These are phyloP conservation scores for Drosophila robusta DNA, from an alignment of 2,888 invertebrate genomes.

Conservation along the genomic window DNA sequence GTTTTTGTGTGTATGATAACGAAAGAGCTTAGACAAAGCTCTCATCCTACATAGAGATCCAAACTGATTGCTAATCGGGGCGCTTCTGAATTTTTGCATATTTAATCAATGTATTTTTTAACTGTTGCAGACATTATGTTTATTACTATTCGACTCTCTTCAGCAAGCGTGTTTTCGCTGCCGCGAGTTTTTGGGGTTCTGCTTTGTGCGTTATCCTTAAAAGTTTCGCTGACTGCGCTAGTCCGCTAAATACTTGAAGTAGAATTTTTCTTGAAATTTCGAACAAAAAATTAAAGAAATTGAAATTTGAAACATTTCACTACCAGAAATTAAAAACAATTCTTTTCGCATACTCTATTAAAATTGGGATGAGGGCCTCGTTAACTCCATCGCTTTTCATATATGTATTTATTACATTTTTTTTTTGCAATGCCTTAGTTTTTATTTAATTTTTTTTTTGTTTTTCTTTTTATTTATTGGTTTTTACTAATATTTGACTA, in stretches of 20 bases:
- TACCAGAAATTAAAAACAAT: background rate
- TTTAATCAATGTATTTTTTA: background rate
- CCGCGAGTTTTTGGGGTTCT: background rate
- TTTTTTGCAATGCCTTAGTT: conserved; percentile 45
- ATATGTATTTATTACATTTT: conserved; percentile 9
- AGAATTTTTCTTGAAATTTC: too few species aligned
- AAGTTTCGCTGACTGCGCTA: background rate
- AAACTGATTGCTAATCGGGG: conserved; percentile 40
- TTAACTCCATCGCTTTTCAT: conserved; percentile 29
- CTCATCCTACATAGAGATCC: conserved; percentile 2
- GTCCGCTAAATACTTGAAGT: background rate
- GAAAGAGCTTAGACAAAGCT: conserved; percentile 22
- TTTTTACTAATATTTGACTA: conserved; percentile 72
- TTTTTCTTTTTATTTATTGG: conserved; percentile 1
- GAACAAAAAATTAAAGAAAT: background rate
- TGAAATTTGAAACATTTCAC: background rate
- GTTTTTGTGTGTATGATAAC: conserved; percentile 25
- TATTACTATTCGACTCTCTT: background rate
- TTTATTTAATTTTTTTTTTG: conserved; percentile 10
- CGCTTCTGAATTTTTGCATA: conserved; percentile 16
- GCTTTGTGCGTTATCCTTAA: conserved; percentile 14
- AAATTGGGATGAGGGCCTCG: conserved; percentile 21
- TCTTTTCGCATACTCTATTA: background rate
- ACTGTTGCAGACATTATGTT: too few species aligned
- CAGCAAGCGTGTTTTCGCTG: background rate